Evolutionary conservation across 92 coral and sea anemone genomes (phyloP), one percentile per base, ranked within the genome.

Genomic region (Zoanthus sociatus): DNA sequence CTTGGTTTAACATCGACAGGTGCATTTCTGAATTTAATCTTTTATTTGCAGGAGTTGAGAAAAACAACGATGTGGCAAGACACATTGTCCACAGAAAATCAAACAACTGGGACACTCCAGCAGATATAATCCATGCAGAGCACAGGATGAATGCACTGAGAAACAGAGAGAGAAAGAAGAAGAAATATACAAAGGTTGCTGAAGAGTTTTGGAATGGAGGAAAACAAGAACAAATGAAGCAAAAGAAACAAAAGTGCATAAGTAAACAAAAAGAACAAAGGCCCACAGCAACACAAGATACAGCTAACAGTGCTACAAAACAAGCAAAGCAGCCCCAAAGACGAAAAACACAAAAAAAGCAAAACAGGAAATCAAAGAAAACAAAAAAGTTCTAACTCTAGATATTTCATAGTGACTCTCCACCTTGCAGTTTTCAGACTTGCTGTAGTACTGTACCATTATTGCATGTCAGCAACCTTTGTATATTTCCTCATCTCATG

Each of bases 21-120:
- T 67, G 47, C 74, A 69, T 69, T 69, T 69, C 46, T 69, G 74
- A 69, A 69, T 5, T 69, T 69, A 69, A 9, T 69, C 3, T 77
- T 60, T 63, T 4, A 56, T n/a, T 32, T 78, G 51, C 83, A 78
- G 83, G 83, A 68, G 79, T 58, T 58, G 83, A 78, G 83, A 78
- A 78, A 77, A 86, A 77, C 47, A 91, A 87, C 63, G 91, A 87
- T 47, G 71, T 73, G 31, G 89, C 91, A 87, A 63, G 86, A 14
- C 83, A 83, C 60, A 87, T 87, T 87, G 93, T 87, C 33, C 81
- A 75, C 30, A 48, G 82, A 18, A 91, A 91, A 71, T 83, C 86
- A 71, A 87, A 87, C 53, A 91, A 89, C 89, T 89, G 92, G 88
- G 89, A 89, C 78, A 85, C 71, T 30, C 89, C 86, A 21, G 77